Evolutionary conservation across 2,888 invertebrate species (phyloP).

Genomic region (Serripes groenlandicus): DNA sequence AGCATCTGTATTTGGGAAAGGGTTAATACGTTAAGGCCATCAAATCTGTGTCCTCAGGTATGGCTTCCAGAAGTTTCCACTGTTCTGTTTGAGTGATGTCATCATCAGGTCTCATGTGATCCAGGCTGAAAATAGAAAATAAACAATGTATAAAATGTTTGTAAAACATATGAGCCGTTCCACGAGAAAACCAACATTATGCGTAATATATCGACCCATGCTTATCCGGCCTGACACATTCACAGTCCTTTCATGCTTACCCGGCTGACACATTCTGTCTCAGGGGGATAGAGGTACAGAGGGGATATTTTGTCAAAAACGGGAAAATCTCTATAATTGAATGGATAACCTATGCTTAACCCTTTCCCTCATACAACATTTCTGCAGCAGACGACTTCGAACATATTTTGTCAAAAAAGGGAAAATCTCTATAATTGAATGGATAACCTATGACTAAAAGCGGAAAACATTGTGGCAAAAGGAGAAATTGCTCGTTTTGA

Average conservation of each 20-base stretch:
- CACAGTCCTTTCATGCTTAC: neutral
- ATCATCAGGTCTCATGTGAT: conserved; percentile 64
- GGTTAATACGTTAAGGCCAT: conserved; percentile 69
- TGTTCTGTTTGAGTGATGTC: conserved; percentile 54
- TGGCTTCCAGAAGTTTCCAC: conserved; percentile 59
- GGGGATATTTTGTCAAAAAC: neutral
- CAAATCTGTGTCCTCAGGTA: conserved; percentile 70
- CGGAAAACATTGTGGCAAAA: too few relatives aligned
- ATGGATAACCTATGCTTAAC: too few relatives aligned
- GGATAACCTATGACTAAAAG: too few relatives aligned
- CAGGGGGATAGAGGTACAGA: neutral
- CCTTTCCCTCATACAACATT: too few relatives aligned
- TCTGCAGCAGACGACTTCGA: too few relatives aligned
- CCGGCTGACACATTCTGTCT: neutral
- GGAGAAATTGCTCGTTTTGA: too few relatives aligned
- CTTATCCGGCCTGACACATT: neutral
- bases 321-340: too few relatives aligned
- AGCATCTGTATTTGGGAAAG: too few relatives aligned
- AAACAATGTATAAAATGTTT: neutral
- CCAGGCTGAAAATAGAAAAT: conserved; percentile 50
- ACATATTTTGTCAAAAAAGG: too few relatives aligned
- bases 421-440: too few relatives aligned
- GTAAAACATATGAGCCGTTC: neutral
- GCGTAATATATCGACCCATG: neutral
- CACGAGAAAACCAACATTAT: neutral